phyloP scores from a whole-genome alignment of 2,797 vertebrate genomes.

The Pteropus rufus region DNA sequence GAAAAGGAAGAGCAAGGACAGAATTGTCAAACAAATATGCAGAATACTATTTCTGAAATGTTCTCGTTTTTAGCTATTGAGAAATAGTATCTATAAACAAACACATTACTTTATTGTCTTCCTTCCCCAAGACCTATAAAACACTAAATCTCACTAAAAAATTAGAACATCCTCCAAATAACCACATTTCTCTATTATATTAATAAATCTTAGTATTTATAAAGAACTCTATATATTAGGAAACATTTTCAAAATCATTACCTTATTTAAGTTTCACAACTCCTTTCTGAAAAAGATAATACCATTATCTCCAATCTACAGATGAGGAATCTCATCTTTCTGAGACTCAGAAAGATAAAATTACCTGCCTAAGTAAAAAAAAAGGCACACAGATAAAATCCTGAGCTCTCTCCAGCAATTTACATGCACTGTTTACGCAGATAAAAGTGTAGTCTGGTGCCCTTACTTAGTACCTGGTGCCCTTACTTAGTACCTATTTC shows the following conservation, averaged over 20 bases:
- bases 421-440: neutral
- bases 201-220: neutral
- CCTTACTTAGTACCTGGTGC: neutral
- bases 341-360: neutral
- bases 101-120: neutral
- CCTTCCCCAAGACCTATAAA: neutral
- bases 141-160: neutral
- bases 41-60: neutral
- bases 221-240: neutral
- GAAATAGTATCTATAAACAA: constrained; percentile 1
- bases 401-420: neutral
- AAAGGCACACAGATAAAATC: neutral
- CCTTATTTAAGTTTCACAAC: neutral
- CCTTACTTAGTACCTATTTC: neutral
- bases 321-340: neutral
- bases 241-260: neutral
- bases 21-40: neutral
- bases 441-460: neutral
- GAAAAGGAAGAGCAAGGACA: neutral
- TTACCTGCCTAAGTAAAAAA: neutral
- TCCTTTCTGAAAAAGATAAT: neutral
- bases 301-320: neutral
- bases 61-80: neutral
- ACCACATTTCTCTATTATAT: neutral
- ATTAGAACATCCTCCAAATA: neutral